phyloP scores from a whole-genome alignment of 2,113 vertebrate genomes.

The Notiomystis cincta region DNA sequence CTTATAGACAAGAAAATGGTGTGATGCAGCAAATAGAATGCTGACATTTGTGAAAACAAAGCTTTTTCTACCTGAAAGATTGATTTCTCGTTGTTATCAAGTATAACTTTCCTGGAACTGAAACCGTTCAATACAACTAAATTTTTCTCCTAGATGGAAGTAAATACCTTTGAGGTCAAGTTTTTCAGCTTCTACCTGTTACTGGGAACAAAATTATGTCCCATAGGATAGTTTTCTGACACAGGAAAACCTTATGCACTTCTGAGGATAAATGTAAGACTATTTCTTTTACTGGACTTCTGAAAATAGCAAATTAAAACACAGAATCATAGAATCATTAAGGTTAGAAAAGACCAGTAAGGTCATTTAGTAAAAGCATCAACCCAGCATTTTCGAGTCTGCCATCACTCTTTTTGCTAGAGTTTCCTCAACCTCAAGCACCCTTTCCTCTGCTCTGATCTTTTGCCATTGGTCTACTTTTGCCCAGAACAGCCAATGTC shows the following conservation, averaged over 20 bases:
- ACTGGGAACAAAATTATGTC: neutral
- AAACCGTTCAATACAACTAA: neutral
- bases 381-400: neutral
- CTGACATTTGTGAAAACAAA: neutral
- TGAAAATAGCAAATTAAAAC: neutral
- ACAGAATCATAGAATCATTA: neutral
- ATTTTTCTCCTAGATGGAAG: neutral
- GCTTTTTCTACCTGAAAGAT: neutral
- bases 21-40: neutral
- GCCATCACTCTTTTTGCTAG: neutral
- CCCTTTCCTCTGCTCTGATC: neutral
- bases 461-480: neutral
- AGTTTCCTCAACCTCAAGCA: neutral
- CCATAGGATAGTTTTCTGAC: neutral
- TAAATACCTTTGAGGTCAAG: neutral
- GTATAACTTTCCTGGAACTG: neutral
- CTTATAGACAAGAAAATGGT: neutral
- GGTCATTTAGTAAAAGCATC: neutral
- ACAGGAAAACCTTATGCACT: neutral
- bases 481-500: fast-evolving
- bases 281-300: neutral
- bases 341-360: neutral
- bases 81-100: neutral
- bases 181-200: neutral
- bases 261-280: neutral